These are phyloP conservation scores for Troilus luridus DNA, from an alignment of 2,888 invertebrate genomes.

Conservation along the genomic window DNA sequence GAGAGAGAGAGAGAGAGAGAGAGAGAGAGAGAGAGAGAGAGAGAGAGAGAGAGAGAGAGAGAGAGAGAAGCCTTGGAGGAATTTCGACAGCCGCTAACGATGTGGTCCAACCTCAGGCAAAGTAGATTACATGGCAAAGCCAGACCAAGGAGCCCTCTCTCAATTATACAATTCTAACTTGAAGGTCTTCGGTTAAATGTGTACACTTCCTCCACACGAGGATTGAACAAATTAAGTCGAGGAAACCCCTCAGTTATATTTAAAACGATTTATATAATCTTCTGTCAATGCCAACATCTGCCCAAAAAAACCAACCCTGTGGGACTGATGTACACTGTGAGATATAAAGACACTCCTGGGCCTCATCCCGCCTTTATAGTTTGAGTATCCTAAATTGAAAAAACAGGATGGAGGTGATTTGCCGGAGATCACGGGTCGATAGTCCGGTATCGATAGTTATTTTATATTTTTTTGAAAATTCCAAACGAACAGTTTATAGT, in stretches of 20 bases:
- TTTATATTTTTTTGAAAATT: too few species aligned
- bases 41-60: background rate
- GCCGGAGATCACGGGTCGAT: too few species aligned
- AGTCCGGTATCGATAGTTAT: too few species aligned
- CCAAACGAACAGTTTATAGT: too few species aligned
- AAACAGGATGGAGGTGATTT: too few species aligned
- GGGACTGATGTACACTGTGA: too few species aligned
- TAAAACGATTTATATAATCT: background rate
- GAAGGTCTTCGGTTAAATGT: background rate
- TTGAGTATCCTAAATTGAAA: too few species aligned
- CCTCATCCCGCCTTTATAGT: too few species aligned
- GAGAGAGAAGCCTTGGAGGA: conserved; percentile 42
- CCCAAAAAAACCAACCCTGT: too few species aligned
- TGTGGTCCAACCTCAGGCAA: conserved; percentile 46
- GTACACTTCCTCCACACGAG: background rate
- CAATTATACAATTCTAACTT: background rate
- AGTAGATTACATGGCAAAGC: conserved; percentile 43
- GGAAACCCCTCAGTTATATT: background rate
- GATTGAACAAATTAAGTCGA: background rate
- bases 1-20: too few species aligned
- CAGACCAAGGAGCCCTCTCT: background rate
- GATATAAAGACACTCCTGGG: too few species aligned
- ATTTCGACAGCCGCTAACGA: conserved; percentile 28
- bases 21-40: too few species aligned
- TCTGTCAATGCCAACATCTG: background rate